Base-by-base conservation (phyloP, 64 coral and sea anemone species). In the Stylophora pistillata region DNA sequence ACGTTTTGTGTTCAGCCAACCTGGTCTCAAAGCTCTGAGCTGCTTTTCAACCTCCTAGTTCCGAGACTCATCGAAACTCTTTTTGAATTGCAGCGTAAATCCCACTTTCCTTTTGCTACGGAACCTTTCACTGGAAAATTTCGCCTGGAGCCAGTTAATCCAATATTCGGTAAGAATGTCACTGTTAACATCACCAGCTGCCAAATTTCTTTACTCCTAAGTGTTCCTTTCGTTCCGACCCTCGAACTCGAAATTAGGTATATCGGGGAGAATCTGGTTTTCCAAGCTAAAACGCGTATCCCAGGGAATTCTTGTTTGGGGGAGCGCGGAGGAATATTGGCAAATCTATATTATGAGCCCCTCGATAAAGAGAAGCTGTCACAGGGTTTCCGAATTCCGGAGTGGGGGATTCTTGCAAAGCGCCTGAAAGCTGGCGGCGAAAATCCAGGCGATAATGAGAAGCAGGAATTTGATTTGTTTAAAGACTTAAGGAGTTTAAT, bases 51-150 rank as follows among this genome's bases (percentile, higher is more conserved):
- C 7, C 60, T 34, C 61, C 29, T 86, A 20, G 27, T 76, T 65
- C 81, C 72, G 21, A n/a, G 61, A 31, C 34, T 91, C 10, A 91
- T 86, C 72, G 37, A 91, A 60, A 91, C 89, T 9, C 83, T 91
- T 3, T 91, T 77, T 57, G 89, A 91, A 34, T 64, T 91, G 25
- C 77, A 74, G 37, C 62, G 82, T 4, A 20, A 28, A 3, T 25
- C 30, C 21, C 15, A 27, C 29, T 91, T 91, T 57, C 89, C 89
- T 26, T 66, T 91, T 2, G 30, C 63, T 29, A 25, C 89, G 0
- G 53, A 72, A 17, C 89, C 89, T 0, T 91, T 75, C 25, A 20
- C 76, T 20, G 89, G 89, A 32, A 83, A 66, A 34, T 91, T 74
- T n/a, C 55, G 58, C 13, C 33, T 91, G 2, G 33, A 72, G 29